Evolutionary conservation across 2,113 vertebrate species (phyloP).

Genomic region (Erythrocercus mccallii): DNA sequence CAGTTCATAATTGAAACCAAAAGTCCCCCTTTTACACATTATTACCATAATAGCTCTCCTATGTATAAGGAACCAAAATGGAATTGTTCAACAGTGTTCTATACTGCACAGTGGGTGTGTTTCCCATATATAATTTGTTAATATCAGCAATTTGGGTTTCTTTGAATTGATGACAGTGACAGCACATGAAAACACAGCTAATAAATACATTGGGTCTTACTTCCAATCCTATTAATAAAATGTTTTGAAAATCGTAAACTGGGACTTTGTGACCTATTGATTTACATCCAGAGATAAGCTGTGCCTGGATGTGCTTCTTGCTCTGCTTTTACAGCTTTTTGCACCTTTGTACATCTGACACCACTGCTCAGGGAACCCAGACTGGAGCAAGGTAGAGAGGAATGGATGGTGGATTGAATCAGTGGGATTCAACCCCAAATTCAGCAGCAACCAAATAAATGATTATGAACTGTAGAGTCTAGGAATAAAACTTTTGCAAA

Average conservation of each 20-base stretch:
- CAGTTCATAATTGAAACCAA: not conserved
- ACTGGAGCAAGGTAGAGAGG: not conserved
- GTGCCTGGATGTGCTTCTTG: not conserved
- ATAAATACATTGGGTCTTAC: not conserved
- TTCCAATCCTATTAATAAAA: not conserved
- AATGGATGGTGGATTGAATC: not conserved
- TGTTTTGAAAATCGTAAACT: not conserved
- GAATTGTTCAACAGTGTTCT: not conserved
- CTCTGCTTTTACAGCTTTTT: not conserved
- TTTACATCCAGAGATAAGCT: rapidly evolving
- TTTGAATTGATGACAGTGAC: not conserved
- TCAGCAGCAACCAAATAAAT: not conserved
- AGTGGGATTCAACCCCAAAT: not conserved
- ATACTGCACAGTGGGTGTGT: not conserved
- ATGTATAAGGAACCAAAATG: not conserved
- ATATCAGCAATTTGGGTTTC: not conserved
- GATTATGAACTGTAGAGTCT: not conserved
- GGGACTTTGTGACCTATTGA: not conserved
- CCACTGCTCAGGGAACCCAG: not conserved
- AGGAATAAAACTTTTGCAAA: not conserved
- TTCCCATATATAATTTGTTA: not conserved
- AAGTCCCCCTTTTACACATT: not conserved
- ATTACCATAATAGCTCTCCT: not conserved
- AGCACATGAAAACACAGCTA: not conserved
- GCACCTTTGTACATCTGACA: not conserved